These are phyloP conservation scores for Zaprionus gabonicus DNA, from an alignment of 1,140 invertebrate genomes.

Conservation along the genomic window DNA sequence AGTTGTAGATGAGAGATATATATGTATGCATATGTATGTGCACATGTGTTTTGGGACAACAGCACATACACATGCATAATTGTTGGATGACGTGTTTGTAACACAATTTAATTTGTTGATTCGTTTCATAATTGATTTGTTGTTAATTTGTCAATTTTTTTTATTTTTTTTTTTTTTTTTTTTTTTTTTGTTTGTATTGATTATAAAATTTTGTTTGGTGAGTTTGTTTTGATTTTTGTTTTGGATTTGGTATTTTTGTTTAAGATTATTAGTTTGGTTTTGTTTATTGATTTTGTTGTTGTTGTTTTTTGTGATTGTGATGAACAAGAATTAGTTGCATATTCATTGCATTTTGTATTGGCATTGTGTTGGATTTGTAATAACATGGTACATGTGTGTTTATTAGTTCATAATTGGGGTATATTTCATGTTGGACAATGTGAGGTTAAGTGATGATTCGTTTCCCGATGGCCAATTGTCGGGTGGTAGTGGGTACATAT, in stretches of 20 bases:
- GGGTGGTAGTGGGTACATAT: constrained; percentile 15
- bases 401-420: constrained; percentile 9
- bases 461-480: constrained; percentile 44
- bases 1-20: constrained; percentile 55
- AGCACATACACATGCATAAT: constrained; percentile 62
- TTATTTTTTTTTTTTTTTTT: constrained; percentile 8
- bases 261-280: constrained; percentile 19
- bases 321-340: constrained; percentile 36
- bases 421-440: constrained; percentile 38
- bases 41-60: constrained; percentile 31
- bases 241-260: constrained; percentile 12
- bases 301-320: constrained; percentile 36
- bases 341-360: constrained; percentile 42
- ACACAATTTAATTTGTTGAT: constrained; percentile 49
- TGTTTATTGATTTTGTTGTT: constrained; percentile 5
- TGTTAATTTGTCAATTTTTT: constrained; percentile 18
- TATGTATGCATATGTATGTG: constrained; percentile 43
- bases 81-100: constrained; percentile 48
- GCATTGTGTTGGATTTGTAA: constrained; percentile 36
- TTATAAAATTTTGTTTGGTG: constrained; percentile 14
- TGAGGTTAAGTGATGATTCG: constrained; percentile 21
- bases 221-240: constrained; percentile 17
- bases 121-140: constrained; percentile 40
- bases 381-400: constrained; percentile 33
- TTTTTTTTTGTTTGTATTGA: constrained; percentile 7